These are phyloP conservation scores for Ormyrus nitidulus DNA, from an alignment of 2,888 invertebrate genomes.

Conservation along the genomic window DNA sequence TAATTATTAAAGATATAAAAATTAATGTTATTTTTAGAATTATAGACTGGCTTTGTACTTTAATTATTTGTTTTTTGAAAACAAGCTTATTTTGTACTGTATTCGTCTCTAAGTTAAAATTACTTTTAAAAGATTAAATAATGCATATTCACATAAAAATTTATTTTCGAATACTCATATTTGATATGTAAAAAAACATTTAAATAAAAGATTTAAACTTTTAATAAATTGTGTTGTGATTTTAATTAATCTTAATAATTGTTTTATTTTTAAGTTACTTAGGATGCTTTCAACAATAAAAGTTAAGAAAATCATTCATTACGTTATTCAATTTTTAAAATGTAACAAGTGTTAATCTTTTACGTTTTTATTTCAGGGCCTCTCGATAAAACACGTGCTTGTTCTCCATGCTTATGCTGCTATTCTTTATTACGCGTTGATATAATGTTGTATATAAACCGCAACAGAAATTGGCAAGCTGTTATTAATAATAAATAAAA, in stretches of 20 bases:
- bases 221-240: slow-evolving; percentile 8
- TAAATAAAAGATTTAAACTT: background rate
- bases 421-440: no score
- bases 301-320: no score
- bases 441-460: no score
- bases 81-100: background rate
- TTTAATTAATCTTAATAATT: background rate
- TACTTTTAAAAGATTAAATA: background rate
- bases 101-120: background rate
- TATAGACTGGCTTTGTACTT: slow-evolving; percentile 19
- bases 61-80: background rate
- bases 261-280: no score
- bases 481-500: no score
- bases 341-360: no score
- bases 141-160: background rate
- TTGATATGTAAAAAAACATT: background rate
- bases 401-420: no score
- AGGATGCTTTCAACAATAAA: no score
- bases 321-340: no score
- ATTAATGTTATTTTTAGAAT: background rate
- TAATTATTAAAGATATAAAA: background rate
- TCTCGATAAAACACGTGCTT: no score
- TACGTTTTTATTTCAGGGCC: no score
- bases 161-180: slow-evolving; percentile 1
- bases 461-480: no score